A percentile compares a stretch with the other conserved stretches of the same genome.
phyloP scores from a whole-genome alignment of 2,888 invertebrate genomes.

The Limnephilus marmoratus region DNA sequence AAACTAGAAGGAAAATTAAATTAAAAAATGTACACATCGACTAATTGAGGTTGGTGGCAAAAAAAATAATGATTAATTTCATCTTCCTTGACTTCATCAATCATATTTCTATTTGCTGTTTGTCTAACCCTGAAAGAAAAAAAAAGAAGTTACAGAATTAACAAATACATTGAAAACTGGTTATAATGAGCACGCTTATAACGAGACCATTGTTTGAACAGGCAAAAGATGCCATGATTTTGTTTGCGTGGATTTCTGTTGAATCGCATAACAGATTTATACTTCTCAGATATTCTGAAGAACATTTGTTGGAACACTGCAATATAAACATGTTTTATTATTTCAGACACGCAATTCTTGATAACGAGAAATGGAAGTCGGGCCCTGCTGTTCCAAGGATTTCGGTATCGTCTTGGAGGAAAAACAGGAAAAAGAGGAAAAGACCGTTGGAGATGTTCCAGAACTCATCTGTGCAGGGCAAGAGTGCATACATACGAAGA shows the following conservation, averaged over 20 bases:
- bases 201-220: not conserved
- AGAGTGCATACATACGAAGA: not conserved
- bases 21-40: not conserved
- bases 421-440: not conserved
- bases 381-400: not conserved
- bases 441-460: not conserved
- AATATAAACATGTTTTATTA: not conserved
- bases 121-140: not conserved
- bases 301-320: not conserved
- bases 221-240: not conserved
- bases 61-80: too few species aligned
- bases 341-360: not conserved
- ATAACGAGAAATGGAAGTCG: not conserved
- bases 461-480: not conserved
- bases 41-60: not conserved
- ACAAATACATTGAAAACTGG: not conserved
- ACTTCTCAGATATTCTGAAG: too few species aligned
- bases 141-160: not conserved
- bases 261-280: not conserved
- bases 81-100: too few species aligned
- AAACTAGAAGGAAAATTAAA: not conserved
- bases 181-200: not conserved
- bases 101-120: not conserved
- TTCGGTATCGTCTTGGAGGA: not conserved
- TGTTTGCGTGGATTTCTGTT: not conserved